Base-by-base conservation (phyloP, 2,113 vertebrate species). In the Corythaeola cristata region DNA sequence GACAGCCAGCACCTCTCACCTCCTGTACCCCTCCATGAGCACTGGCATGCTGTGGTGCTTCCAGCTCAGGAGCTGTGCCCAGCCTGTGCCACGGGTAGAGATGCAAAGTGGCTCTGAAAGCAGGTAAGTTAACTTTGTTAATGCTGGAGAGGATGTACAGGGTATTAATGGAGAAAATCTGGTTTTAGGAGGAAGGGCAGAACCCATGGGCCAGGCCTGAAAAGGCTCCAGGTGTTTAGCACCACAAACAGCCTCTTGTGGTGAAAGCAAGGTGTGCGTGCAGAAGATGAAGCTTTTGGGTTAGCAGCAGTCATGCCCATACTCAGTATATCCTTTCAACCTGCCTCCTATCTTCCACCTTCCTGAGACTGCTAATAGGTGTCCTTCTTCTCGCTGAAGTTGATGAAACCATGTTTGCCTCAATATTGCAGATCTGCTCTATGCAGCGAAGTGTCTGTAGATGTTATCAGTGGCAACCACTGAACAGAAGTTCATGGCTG, bases 1-100 rank as follows among this genome's bases (percentile, higher is more conserved):
- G 32, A 9, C 16, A 8, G 32, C 12, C 9, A 4, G 50, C 52
- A 64, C 26, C 30, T 11, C 49, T 33, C 0, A 0, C 26, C 10
- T 33, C 18, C 44, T 1, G 2, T 41, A 14, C 27, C 32, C 0
- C 32, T 32, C 12, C 9, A 9, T 8, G 8, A 24, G n/a, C n/a
- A 6, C 17, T 5, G 8, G 5, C 24, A 12, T 26, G 44, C 32
- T 39, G 24, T 6, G 14, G 19, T 20, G 33, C 53, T 6, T 28
- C 67, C 12, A 8, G 30, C 47, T 33, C 0, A 0, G 55, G 37
- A 49, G 78, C 78, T 39, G 45, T 28, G 26, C 49, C 55, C 75
- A 15, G 23, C 19, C 39, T 15, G 8, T 21, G 60, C 37, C 1
- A 5, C 17, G 50, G 7, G 2, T 7, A 15, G 44, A 15, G 35